Evolutionary conservation across 2,888 invertebrate species (phyloP).

Genomic region (Orgyia antiqua): DNA sequence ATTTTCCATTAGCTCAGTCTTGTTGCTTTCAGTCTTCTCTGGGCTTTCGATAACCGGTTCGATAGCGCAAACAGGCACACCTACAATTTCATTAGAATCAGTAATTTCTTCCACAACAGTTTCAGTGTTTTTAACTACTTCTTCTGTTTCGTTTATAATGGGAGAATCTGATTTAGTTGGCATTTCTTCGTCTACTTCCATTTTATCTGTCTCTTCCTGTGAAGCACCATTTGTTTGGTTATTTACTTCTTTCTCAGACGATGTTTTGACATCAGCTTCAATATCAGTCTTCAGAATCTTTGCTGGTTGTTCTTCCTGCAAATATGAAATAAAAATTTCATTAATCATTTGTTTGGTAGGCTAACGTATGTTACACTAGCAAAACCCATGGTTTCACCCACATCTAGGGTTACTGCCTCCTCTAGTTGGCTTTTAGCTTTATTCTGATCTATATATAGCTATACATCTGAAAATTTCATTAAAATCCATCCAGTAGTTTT

Average conservation of each 20-base stretch:
- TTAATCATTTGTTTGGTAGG: neutral
- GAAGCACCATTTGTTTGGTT: neutral
- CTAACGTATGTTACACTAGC: too few species aligned
- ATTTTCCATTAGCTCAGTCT: conserved; percentile 48
- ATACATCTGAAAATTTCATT: too few species aligned
- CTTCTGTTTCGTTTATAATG: conserved; percentile 10
- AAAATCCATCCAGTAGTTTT: too few species aligned
- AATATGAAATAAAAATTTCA: conserved; percentile 7
- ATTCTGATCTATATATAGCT: too few species aligned
- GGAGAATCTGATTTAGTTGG: conserved; percentile 9
- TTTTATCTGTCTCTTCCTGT: conserved; percentile 37
- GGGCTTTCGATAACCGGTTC: conserved; percentile 43
- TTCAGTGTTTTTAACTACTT: conserved; percentile 27
- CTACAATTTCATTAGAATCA: conserved; percentile 32
- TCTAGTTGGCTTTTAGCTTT: too few species aligned
- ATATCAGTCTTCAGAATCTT: conserved; percentile 75
- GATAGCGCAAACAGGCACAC: conserved; percentile 32
- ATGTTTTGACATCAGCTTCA: conserved; percentile 45
- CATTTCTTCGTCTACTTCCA: conserved; percentile 45
- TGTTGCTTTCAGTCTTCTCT: conserved; percentile 43
- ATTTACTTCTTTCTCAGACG: conserved; percentile 16
- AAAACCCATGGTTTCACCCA: too few species aligned
- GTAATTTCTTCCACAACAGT: conserved; percentile 41
- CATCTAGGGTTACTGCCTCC: too few species aligned
- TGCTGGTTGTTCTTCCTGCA: conserved; percentile 66